Base-by-base conservation (phyloP, 2,797 vertebrate species). In the Crenichthys baileyi region DNA sequence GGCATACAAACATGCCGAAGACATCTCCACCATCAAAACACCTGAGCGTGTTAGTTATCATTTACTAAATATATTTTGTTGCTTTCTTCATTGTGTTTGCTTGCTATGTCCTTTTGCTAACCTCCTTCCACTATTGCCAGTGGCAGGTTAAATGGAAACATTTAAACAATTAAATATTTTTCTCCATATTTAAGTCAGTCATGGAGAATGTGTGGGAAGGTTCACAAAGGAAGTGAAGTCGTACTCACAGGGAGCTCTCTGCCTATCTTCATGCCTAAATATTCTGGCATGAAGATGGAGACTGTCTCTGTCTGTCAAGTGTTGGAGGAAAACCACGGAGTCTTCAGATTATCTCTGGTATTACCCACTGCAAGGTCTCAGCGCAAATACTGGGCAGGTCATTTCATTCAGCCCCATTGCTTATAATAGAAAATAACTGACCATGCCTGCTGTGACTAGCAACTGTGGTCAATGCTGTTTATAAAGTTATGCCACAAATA, bases 401-500 rank as follows among this genome's bases (percentile, higher is more conserved):
- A 39, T 76, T 79, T 13, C 58, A 15, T 75, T 73, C 41, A 53
- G 36, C 72, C n/a, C 13, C 8, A 46, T 46, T 26, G 22, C 15
- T 41, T 9, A 8, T 31, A 20, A 73, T 61, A 79, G 72, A 73
- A 84, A 82, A 56, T 1, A 73, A 39, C 24, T 79, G 5, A 78
- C 56, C 72, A 56, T 70, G 29, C 55, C 63, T 76, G 73, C 29
- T 60, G 39, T 48, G 24, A 51, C 24, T 53, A n/a, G 70, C 79
- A 61, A n/a, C 24, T 55, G 16, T 39, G 46, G 20, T 81, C 86
- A 74, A 58, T 76, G 71, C 77, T 68, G 48, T 78, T 82, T 29
- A 29, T 46, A 41, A 78, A 77, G 41, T 48, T 77, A 70, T 63
- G 56, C 76, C 46, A 76, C 83, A 85, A 79, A 84, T 79, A 48